Evolutionary conservation across 2,797 vertebrate species (phyloP).

Genomic region (Echeneis naucrates): DNA sequence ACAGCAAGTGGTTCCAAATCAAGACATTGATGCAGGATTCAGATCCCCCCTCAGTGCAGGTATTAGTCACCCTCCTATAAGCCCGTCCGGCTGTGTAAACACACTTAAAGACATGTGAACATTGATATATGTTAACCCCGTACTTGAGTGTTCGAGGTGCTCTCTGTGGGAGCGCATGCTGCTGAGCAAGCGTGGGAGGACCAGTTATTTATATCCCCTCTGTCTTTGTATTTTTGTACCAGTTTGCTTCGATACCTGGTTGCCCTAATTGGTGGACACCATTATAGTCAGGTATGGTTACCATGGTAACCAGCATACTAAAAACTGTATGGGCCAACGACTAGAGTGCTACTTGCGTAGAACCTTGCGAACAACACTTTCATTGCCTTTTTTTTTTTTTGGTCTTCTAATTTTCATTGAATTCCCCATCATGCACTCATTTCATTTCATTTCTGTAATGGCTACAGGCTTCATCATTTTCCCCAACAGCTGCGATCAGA

Average conservation of each 20-base stretch:
- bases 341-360: not conserved
- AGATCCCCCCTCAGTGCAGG: constrained; percentile 40
- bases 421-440: constrained; percentile 1
- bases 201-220: constrained; percentile 48
- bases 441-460: constrained; percentile 28
- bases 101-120: constrained; percentile 22
- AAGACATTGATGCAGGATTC: constrained; percentile 53
- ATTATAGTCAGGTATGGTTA: constrained; percentile 54
- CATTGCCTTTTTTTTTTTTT: not conserved
- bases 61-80: constrained; percentile 31
- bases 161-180: constrained; percentile 14
- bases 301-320: constrained; percentile 73
- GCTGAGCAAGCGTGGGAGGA: constrained; percentile 33
- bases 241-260: constrained; percentile 47
- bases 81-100: constrained; percentile 26
- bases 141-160: constrained; percentile 35
- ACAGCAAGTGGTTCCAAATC: constrained; percentile 55
- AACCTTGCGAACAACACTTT: not conserved
- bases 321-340: constrained; percentile 31
- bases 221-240: constrained; percentile 29
- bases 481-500: constrained; percentile 32
- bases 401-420: not conserved
- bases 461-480: constrained; percentile 10
- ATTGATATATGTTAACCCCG: constrained; percentile 19
- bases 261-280: constrained; percentile 38